Base-by-base conservation (phyloP, 2,113 vertebrate genomes). In the Bufo bufo region DNA sequence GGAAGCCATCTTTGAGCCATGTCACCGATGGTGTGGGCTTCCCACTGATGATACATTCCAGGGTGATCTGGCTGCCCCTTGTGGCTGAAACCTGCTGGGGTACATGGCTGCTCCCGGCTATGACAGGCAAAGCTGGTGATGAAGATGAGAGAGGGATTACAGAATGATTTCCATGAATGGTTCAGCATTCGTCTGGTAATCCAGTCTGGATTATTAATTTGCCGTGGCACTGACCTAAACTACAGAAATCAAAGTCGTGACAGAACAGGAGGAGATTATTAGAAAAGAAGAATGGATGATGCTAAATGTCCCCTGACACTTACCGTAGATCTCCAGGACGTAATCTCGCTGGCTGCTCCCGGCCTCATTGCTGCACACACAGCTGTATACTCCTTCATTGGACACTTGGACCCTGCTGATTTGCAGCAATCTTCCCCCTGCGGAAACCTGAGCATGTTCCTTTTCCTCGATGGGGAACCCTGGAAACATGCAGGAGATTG, bases 301-400 rank as follows among this genome's bases (percentile, higher is more conserved):
- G 17, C 2, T 0, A 58, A 47, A 20, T 50, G 45, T 50, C 47
- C 72, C 72, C 72, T 20, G 47, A 71, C 10, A 20, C 94, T 94
- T 88, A 95, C 95, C 94, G 0, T 92, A 90, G 84, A 95, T 94
- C 91, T 93, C 91, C 90, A 96, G 91, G 49, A 0, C 90, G 82
- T 93, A 93, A 50, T 93, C 91, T 86, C 90, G 92, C 86, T 89
- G 91, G 90, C 91, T 93, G 63, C 54, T 93, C 13, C 95, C 94
- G 0, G 91, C 94, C 0, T 81, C 43, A 0, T 94, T 95, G 86
- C 88, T 92, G 90, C 95, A 95, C 77, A 92, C 89, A 0, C 95
- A 95, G 56, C 54, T 91, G 79, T 96, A 95, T 0, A 19, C 92
- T 0, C 94, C 95, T 49, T 87, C 65, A 49, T 95, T 94, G 50